Evolutionary conservation across 2,888 invertebrate species (phyloP), one percentile per base, ranked within the genome.

Genomic region (Metalampra italica): DNA sequence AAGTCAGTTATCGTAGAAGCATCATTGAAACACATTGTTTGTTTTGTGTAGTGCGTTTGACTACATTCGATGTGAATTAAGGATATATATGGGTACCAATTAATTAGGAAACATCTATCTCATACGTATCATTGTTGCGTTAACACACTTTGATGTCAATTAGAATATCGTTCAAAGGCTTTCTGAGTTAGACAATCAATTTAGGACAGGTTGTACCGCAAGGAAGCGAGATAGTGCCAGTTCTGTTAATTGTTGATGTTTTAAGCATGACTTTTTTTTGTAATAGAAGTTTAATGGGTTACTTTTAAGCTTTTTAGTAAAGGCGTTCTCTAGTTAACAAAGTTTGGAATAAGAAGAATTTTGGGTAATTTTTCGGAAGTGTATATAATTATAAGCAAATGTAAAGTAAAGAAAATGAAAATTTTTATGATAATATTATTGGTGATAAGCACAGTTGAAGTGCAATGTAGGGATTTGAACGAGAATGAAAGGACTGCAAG

Each of bases 401-500:
- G 39, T 30, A 41, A 46, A 41, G 22, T 9, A 36, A 37, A 14
- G 45, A 11, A 42, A 47, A 38, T 29, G 14, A 39, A 29, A 14
- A 29, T 13, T 39, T 29, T 39, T 46, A 13, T 36, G 30, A 42
- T 71, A 1, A 48, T 72, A 50, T 55, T 67, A 8, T 14, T 75
- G 15, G 22, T 71, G 11, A 49, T 68, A 49, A 56, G 54, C 29
- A 62, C 58, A 32, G 59, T 61, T 2, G 60, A 52, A 47, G 76
- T 78, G 22, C 43, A 58, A 4, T 56, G 78, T 56, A 83, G 63
- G 56, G 77, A 83, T 54, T 45, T 88, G 2, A 75, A 70, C 69
- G 85, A 81, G 46, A 67, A 48, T 46, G 88, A 90, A 47, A 78
- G 89, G 51, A 64, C 72, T 1, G 54, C 66, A 1, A 75, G 91